Percentiles rank a stretch among this genome's conserved stretches.
Conservation (phyloP, 2,113 vertebrate species). For the Lamprologus tigripictilis region DNA sequence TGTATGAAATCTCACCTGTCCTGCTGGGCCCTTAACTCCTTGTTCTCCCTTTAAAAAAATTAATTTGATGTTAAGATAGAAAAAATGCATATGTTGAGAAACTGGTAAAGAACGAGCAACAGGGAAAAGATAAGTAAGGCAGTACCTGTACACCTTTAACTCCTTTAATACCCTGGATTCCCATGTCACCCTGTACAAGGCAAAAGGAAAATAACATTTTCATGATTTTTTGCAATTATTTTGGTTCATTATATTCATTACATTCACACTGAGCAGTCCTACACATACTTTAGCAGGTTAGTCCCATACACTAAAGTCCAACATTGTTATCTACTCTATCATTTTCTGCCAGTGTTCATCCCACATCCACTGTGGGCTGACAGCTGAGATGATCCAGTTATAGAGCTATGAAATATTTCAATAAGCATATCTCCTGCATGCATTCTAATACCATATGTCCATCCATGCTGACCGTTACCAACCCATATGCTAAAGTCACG, state of each 20-base stretch:
- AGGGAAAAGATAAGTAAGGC: neutral
- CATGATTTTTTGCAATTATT: neutral
- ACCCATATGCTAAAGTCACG: fast-evolving
- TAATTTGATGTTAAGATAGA: neutral
- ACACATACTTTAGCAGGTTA: neutral
- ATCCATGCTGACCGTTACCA: neutral
- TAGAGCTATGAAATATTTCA: neutral
- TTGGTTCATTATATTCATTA: neutral
- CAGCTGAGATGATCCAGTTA: neutral
- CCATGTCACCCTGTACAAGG: conserved; percentile 61
- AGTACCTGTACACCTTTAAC: conserved; percentile 60
- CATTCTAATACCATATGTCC: neutral
- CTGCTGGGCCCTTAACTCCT: conserved; percentile 63
- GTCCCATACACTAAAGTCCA: neutral
- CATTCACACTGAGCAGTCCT: neutral
- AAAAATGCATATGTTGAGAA: neutral
- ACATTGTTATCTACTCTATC: neutral
- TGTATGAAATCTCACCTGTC: conserved; percentile 52
- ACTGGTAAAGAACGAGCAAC: neutral
- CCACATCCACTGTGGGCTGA: neutral
- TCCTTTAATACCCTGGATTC: conserved; percentile 61
- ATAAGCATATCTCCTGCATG: neutral
- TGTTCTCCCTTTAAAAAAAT: conserved; percentile 50
- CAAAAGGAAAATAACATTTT: neutral
- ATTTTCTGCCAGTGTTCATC: neutral